Base-by-base conservation (phyloP, 2,888 invertebrate genomes). In the Gibbula magus region DNA sequence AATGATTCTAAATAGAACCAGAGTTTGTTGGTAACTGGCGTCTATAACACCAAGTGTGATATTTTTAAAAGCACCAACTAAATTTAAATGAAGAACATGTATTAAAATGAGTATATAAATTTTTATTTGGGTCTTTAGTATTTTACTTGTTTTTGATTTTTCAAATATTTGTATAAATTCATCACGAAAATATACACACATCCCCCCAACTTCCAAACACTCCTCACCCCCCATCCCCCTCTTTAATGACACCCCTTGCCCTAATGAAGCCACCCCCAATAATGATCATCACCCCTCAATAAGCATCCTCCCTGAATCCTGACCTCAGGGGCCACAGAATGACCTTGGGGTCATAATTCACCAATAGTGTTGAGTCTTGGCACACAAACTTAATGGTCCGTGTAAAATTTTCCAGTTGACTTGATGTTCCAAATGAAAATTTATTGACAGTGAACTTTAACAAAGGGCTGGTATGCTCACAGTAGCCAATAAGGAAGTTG, bases 311-410 rank as follows among this genome's bases (percentile, higher is more conserved):
- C 10, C 45, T 45, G 10, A 45, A 61, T 61, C 61, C n/a, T 61
- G 61, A 61, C 61, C 61, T 61, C 61, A 61, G 18, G 29, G 61
- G 61, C 25, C 61, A 61, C 10, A 13, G 29, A 61, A 29, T 61
- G 61, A 61, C 61, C 61, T 29, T 61, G 61, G 5, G 61, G 61
- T 61, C 61, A 61, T 61, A 61, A 61, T 61, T 61, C 61, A 61
- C 29, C 29, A 22, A 61, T 29, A 25, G 61, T 29, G 61, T 61
- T 61, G 61, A 61, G 61, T 0, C 25, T 29, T 25, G 61, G 61
- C 2, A 25, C 61, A 18, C 18, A 29, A 61, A 61, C 29, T 61
- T 61, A 61, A 61, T 61, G 61, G 61, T 61, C 61, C 61, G 29
- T 29, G 29, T 29, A 25, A 61, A 29, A 61, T 45, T 29, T 61